phyloP scores from a whole-genome alignment of 1,140 invertebrate genomes.

The Anastrepha obliqua region DNA sequence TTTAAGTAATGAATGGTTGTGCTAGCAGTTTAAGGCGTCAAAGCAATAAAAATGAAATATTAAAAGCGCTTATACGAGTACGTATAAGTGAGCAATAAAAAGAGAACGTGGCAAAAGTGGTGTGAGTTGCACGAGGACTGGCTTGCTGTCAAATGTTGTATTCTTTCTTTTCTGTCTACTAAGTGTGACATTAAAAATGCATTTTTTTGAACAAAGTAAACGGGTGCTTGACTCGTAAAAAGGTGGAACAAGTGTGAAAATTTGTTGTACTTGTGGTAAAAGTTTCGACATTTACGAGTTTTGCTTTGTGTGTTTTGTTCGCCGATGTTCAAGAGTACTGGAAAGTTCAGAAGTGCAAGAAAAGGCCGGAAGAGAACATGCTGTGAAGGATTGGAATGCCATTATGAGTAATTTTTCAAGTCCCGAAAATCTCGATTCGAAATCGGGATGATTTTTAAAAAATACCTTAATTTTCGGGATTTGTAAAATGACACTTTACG shows the following conservation, averaged over 20 bases:
- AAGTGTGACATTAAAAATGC: slow-evolving; percentile 31
- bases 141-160: no score
- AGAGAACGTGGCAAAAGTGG: background rate
- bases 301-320: background rate
- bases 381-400: no score
- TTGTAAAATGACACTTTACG: no score
- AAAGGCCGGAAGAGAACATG: no score
- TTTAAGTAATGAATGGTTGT: background rate
- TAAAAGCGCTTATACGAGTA: background rate
- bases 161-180: background rate
- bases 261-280: slow-evolving; percentile 30
- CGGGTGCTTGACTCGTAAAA: slow-evolving; percentile 23
- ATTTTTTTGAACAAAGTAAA: slow-evolving; percentile 6
- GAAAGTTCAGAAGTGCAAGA: no score
- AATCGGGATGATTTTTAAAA: no score
- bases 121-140: background rate
- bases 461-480: no score
- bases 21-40: background rate
- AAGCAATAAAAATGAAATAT: background rate
- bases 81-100: background rate
- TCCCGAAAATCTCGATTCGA: no score
- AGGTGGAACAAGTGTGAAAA: slow-evolving; percentile 43
- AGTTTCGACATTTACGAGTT: slow-evolving; percentile 43
- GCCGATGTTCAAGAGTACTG: no score
- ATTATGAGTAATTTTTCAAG: no score